Evolutionary conservation across 2,888 invertebrate species (phyloP).

Genomic region (Sympetrum striolatum): DNA sequence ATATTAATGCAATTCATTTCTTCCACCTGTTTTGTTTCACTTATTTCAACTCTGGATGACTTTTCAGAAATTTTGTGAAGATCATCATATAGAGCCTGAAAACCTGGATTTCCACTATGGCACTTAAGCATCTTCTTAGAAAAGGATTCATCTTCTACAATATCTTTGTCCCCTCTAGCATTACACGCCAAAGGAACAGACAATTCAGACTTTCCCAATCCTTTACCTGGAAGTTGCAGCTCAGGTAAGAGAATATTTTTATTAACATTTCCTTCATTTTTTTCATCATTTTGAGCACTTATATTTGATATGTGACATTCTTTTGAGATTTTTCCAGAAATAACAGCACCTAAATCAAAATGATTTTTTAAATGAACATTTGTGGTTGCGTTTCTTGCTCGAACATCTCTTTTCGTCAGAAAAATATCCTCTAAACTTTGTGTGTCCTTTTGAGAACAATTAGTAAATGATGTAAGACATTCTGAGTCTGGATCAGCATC

Average conservation of each 20-base stretch:
- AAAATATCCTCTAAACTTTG: constrained; percentile 22
- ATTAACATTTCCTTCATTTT: neutral
- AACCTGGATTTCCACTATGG: neutral
- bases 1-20: neutral
- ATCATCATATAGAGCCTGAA: neutral
- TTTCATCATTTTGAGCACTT: neutral
- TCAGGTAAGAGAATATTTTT: neutral
- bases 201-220: neutral
- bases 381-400: neutral
- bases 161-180: neutral
- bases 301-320: neutral
- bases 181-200: neutral
- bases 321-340: neutral
- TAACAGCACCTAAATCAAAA: neutral
- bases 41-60: no score
- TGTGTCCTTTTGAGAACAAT: neutral
- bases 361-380: neutral
- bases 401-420: neutral
- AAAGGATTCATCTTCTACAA: neutral
- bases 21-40: no score
- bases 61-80: neutral
- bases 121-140: neutral
- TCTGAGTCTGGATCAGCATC: neutral
- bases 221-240: neutral
- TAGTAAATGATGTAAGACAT: neutral